Percentiles rank a stretch among this genome's conserved stretches.
These are phyloP conservation scores for Buphagus erythrorhynchus DNA, from an alignment of 2,797 vertebrate genomes.

Conservation along the genomic window DNA sequence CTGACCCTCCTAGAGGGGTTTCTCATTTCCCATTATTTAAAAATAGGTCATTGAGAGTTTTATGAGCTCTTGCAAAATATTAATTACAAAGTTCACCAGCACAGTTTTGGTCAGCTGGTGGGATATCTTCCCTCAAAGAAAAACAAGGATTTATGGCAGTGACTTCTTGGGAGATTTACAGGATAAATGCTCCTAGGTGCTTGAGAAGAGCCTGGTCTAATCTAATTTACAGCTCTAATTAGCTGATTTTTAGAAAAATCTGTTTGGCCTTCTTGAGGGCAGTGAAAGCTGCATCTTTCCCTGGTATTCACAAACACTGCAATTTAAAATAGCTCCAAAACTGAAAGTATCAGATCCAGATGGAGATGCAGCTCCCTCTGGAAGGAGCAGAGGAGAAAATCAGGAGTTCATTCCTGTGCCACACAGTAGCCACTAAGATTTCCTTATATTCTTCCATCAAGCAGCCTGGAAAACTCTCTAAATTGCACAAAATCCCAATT, in stretches of 20 bases:
- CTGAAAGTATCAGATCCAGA: not conserved
- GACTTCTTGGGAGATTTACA: not conserved
- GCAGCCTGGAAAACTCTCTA: not conserved
- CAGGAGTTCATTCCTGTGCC: not conserved
- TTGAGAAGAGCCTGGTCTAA: not conserved
- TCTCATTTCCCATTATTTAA: not conserved
- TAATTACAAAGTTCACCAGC: not conserved
- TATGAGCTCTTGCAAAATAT: not conserved
- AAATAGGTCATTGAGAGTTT: not conserved
- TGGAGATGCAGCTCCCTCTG: not conserved
- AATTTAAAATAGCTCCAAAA: not conserved
- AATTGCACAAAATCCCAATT: not conserved
- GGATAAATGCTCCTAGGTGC: not conserved
- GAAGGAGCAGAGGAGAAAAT: not conserved
- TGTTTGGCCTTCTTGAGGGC: not conserved
- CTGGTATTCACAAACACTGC: not conserved
- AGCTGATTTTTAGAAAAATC: not conserved
- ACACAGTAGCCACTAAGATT: not conserved
- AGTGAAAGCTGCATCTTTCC: not conserved
- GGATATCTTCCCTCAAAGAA: not conserved
- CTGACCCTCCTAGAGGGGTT: not conserved
- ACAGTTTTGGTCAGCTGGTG: not conserved
- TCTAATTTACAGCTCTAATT: not conserved
- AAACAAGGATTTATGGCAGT: not conserved
- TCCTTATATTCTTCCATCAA: not conserved